Evolutionary conservation across 1,140 invertebrate species (phyloP), one percentile per base, ranked within the genome.

Genomic region (Lanistes nyassanus): DNA sequence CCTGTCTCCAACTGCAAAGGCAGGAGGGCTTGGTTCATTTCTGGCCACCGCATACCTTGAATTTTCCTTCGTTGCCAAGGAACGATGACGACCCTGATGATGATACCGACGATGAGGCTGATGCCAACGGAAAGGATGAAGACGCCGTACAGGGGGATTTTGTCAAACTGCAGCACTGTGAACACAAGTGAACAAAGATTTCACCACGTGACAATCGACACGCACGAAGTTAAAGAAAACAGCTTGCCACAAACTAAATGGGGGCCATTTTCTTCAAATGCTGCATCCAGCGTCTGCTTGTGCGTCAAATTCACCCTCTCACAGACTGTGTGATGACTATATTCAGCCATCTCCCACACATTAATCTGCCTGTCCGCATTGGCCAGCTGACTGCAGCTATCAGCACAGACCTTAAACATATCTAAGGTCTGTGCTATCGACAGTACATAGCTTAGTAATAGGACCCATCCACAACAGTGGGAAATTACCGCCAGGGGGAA

Each of bases 151-250:
- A 94, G 90, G 16, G 96, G 95, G 81, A 98, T 94, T 74, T 93
- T 92, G 87, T 98, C 94, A 92, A 99, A 94, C 83, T 94, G 93
- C 74, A 99, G 89, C 83, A 98, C 95, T 97, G 88, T 51, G 90
- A 91, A 77, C 76, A 74, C 53, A 75, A n/a, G 62, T 70, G 77
- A 55, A 76, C 36, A 70, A 71, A 36, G 21, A 39, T 75, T 31
- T 26, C 16, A 36, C 7, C 21, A 55, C 19, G 55, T 21, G 13
- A 72, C 29, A 56, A 71, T 34, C 31, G 56, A 72, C 23, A 42
- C 23, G 19, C 19, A 60, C 4, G 5, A 37, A 36, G 34, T 31
- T 23, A 13, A 39, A 16, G 16, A 67, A 67, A 13, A 67, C 19
- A 19, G 60, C 16, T 64, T 55, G 53, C 29, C 13, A 64, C 37